Base-by-base conservation (phyloP, 2,888 invertebrate genomes). In the Catocala nupta region DNA sequence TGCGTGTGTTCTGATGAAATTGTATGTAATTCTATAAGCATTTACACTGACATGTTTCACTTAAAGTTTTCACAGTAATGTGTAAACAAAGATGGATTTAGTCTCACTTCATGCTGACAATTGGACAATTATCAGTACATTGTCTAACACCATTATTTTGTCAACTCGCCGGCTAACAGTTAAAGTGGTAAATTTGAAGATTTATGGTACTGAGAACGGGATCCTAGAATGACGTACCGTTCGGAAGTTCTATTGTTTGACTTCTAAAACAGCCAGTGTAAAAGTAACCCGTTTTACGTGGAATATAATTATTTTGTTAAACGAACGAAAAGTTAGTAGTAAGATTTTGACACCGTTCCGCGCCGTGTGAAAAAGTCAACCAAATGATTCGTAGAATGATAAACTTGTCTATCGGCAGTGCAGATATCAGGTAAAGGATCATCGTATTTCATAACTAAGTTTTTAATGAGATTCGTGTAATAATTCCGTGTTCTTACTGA, bases 131-230 rank as follows among this genome's bases (percentile, higher is more conserved):
- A 81, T 78, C 71, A 74, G 69, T 65, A 75, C 79, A 85, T 89
- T 90, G 89, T 90, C 81, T 86, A 75, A 74, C 74, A 78, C 81
- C 85, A 88, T 90, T 90, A 90, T 89, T 89, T 86, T 86, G 87
- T 86, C 86, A 89, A 87, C 86, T 83, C 72, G 75, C 73, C 71
- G 81, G 73, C 84, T 77, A 81, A 88, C 90, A 82, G 87, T 86
- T 86, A 86, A 79, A 85, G 83, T 88, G 83, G 85, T 85, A 83
- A 86, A 89, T 84, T 85, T 78, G 74, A 79, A 87, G 87, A 90
- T 91, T 90, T 90, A 91, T 86, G 82, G 64, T 73, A 76, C 73
- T 65, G 68, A 65, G 70, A 85, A 85, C 86, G 84, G 82, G 70
- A 81, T 70, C 65, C 56, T 36, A 49, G 55, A 52, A 63, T 58